Evolutionary conservation across 1,140 invertebrate species (phyloP).

Genomic region (Tigriopus japonicus): DNA sequence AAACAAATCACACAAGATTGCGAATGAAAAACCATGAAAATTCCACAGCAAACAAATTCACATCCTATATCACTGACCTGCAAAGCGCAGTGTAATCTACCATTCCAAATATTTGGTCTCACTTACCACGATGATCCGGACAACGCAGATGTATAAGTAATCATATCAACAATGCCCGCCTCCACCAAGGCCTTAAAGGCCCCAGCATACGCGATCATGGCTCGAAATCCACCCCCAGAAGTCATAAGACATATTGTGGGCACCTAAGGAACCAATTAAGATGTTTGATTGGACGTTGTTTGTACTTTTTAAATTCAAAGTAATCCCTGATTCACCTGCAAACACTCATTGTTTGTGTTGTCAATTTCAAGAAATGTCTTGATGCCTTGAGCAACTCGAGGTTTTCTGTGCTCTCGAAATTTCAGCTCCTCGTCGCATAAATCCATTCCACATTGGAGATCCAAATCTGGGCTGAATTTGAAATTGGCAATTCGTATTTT

Average conservation of each 20-base stretch:
- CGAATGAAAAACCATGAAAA: too few species aligned
- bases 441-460: constrained; percentile 23
- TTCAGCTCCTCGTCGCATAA: constrained; percentile 29
- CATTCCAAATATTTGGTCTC: neutral
- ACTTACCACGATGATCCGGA: constrained; percentile 31
- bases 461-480: constrained; percentile 20
- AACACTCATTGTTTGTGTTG: neutral
- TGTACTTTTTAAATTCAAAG: neutral
- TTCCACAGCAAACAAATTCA: too few species aligned
- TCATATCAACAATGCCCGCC: constrained; percentile 26
- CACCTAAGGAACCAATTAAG: constrained; percentile 21
- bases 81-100: too few species aligned
- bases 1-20: too few species aligned
- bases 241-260: constrained; percentile 30
- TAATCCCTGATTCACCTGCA: neutral
- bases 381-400: constrained; percentile 23
- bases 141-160: constrained; percentile 27
- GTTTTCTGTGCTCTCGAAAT: constrained; percentile 23
- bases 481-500: too few species aligned
- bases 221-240: constrained; percentile 32
- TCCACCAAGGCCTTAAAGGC: constrained; percentile 28
- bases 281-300: neutral
- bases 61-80: too few species aligned
- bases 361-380: constrained; percentile 22
- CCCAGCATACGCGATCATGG: constrained; percentile 29